Evolutionary conservation across 2,797 vertebrate genomes (phyloP), one percentile per base, ranked within the genome.

Genomic region (Notolepis coatsorum): DNA sequence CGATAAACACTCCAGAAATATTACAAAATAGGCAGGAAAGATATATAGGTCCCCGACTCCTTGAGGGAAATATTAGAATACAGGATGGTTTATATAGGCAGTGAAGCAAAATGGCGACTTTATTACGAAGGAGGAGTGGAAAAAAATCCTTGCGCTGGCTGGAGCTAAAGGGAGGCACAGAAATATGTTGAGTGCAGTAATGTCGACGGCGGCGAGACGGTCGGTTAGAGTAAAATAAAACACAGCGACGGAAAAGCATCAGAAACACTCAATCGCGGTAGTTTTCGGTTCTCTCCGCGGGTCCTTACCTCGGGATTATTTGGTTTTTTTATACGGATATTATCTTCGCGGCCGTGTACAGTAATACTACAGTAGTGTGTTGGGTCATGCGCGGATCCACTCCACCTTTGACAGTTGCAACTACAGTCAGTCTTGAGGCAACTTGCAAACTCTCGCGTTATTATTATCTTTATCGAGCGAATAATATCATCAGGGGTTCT

Each of bases 71-170:
- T 83, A 89, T 83, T 80, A 89, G 84, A 89, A 87, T 84, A 91
- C 87, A 87, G 88, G 82, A 86, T 85, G 91, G 87, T 93, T 92
- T 92, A 91, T 88, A 92, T 84, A 91, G 91, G 91, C 94, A 93
- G 89, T 91, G 92, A 94, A 94, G 95, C 95, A 97, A 97, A 96
- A 97, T 96, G 96, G 96, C 96, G 96, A 95, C 95, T 95, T 96
- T 96, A 95, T 93, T 93, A 90, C 90, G 93, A 92, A 94, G 92
- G 93, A 94, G 91, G 92, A 93, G 91, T 87, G 87, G 84, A 88
- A 84, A 81, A 87, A 88, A 88, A 89, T 86, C 88, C 86, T 86
- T 71, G 87, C 91, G 90, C 88, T 88, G 82, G 78, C 80, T 84
- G 85, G 80, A 88, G 84, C 89, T 77, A 75, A 91, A 92, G 88